A percentile compares a stretch with the other conserved stretches of the same genome.
phyloP scores from a whole-genome alignment of 2,113 vertebrate genomes.

The Sclerurus mexicanus region DNA sequence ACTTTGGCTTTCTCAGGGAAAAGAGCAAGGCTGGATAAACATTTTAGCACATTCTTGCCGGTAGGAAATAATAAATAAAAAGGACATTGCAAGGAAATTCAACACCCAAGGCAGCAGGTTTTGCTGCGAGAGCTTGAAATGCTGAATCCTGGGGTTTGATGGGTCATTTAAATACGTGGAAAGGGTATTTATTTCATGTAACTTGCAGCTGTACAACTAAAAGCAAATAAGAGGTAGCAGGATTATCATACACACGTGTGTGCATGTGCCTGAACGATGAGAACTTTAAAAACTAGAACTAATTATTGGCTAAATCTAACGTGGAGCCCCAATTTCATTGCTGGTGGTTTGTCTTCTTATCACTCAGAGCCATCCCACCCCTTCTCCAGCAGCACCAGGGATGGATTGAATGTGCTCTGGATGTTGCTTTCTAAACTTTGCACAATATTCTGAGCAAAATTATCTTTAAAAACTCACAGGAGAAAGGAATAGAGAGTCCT shows the following conservation, averaged over 20 bases:
- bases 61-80: conserved; percentile 11
- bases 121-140: background rate
- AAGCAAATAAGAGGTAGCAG: background rate
- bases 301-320: background rate
- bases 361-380: background rate
- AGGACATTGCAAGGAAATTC: conserved; percentile 14
- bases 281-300: background rate
- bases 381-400: background rate
- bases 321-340: rapidly evolving
- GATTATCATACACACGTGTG: too few species aligned
- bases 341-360: background rate
- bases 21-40: conserved; percentile 58
- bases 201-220: background rate
- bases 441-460: background rate
- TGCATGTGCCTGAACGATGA: background rate
- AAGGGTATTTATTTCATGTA: background rate
- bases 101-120: background rate
- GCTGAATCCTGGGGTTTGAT: background rate
- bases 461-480: rapidly evolving
- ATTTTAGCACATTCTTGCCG: conserved; percentile 22
- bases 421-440: background rate
- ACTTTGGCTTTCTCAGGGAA: conserved; percentile 59
- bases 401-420: background rate
- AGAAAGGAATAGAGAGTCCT: background rate
- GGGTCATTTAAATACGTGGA: background rate